These are phyloP conservation scores for Monarcha castaneiventris DNA, from an alignment of 2,113 vertebrate genomes.

Conservation along the genomic window DNA sequence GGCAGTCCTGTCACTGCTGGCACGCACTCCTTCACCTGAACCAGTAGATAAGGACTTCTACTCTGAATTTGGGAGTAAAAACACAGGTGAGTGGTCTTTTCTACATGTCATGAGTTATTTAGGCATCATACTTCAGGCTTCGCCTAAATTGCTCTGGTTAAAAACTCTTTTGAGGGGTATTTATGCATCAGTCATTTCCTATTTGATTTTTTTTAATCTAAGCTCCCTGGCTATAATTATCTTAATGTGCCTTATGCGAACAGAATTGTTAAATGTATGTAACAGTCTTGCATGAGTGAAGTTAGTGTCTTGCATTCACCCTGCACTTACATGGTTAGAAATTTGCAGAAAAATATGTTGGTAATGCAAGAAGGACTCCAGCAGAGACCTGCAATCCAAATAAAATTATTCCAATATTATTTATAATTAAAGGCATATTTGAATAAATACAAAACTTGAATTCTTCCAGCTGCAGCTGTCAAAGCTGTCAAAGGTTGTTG, in stretches of 20 bases:
- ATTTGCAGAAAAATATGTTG: not conserved
- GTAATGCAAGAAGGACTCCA: not conserved
- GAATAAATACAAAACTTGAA: not conserved
- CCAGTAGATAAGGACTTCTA: constrained; percentile 94
- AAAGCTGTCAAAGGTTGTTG: not conserved
- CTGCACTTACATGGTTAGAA: not conserved
- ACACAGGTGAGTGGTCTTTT: constrained; percentile 75
- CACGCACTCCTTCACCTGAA: constrained; percentile 88
- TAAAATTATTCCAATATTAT: not conserved
- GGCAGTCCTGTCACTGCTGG: constrained; percentile 86
- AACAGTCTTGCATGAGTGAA: not conserved
- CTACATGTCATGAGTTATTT: not conserved
- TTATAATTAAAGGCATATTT: not conserved
- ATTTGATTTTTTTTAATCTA: not conserved
- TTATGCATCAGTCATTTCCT: not conserved
- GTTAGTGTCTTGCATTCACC: not conserved
- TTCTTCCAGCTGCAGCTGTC: not conserved
- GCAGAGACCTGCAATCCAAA: not conserved
- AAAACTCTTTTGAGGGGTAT: not conserved
- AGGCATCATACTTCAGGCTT: not conserved
- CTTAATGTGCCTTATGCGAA: not conserved
- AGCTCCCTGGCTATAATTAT: not conserved
- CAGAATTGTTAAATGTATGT: not conserved
- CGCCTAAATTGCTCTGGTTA: not conserved
- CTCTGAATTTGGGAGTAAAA: constrained; percentile 91